Evolutionary conservation across 1,140 invertebrate species (phyloP), one percentile per base, ranked within the genome.

Genomic region (Drosophila rhopaloa): DNA sequence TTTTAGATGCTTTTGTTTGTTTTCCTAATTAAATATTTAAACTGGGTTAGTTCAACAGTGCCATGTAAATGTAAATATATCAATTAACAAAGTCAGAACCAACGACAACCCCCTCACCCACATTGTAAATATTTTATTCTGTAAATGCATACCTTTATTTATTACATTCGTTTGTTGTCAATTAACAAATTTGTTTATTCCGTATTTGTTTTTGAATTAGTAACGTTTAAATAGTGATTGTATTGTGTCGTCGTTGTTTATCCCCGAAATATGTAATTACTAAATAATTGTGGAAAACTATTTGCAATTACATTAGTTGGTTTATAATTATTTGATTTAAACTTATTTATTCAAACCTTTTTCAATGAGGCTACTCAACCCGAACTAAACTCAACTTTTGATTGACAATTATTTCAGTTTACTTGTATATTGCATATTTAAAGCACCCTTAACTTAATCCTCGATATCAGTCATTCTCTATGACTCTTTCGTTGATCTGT

Each of bases 41-140:
- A 27, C 16, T 32, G 29, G 57, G 55, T n/a, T 61, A 59, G 53
- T 32, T 24, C 27, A 32, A 62, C 38, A 43, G 38, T 43, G 27
- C 4, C 11, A n/a, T n/a, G n/a, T n/a, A 63, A 35, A 24, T 63
- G 60, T 59, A 58, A 58, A 62, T 62, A 29, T 32, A 41, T 57
- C 11, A 53, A 19, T 44, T 57, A 44, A 32, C 9, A 29, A 16
- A 9, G 7, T 43, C 7, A 40, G 16, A 57, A 24, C 27, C 55
- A 14, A 62, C 13, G 37, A 57, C 24, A 48, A n/a, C 35, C 41
- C 19, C 11, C 16, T 29, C 65, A 66, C 14, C 11, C 19, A 54
- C 68, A 72, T 57, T 72, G 68, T 72, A 72, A 72, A 72, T 72
- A 72, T 72, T 71, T 71, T 50, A 71, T 72, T 72, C 51, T 13